Base-by-base conservation (phyloP, 2,113 vertebrate species). In the Dicerorhinus sumatrensis region DNA sequence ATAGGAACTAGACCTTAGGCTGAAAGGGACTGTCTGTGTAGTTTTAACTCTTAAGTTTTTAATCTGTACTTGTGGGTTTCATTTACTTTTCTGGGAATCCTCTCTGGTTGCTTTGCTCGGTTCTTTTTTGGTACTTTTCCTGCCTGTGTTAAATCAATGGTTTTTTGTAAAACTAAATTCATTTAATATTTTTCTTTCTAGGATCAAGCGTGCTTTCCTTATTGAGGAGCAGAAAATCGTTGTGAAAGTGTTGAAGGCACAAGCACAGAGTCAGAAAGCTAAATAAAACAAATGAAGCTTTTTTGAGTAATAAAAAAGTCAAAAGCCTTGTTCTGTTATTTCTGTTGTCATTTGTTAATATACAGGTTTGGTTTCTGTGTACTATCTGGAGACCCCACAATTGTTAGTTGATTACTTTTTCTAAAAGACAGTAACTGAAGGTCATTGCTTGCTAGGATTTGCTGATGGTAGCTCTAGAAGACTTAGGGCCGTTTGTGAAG, bases 181-280 rank as follows among this genome's bases (percentile, higher is more conserved):
- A 88, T 46, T 27, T 27, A 29, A 25, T 95, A 3, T 92, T 96
- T 92, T 98, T 25, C 36, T 79, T 62, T 97, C 8, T 96, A 99
- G 99, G 99, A 99, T 99, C 99, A 99, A 99, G 98, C 99, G 99
- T 86, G 99, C 99, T 98, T 99, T 99, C 98, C 99, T 99, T 93
- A 99, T 99, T 92, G 99, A 99, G 98, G 99, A 99, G 98, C 99
- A 99, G 99, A 99, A 99, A 99, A 99, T 99, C 0, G 99, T 99
- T 12, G 99, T 99, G 97, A 99, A 99, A 98, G 99, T 99, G 89
- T 98, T 99, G 83, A 99, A 99, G 99, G 99, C 99, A 96, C 99
- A 99, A 98, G 99, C 99, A 99, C 99, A 99, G 98, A 99, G 99
- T 99, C 99, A 99, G 98, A 99, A 99, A 98, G 98, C 99, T 10